A percentile compares a stretch with the other conserved stretches of the same genome.
These are phyloP conservation scores for Typhlichthys subterraneus DNA, from an alignment of 2,797 vertebrate species.

Conservation along the genomic window DNA sequence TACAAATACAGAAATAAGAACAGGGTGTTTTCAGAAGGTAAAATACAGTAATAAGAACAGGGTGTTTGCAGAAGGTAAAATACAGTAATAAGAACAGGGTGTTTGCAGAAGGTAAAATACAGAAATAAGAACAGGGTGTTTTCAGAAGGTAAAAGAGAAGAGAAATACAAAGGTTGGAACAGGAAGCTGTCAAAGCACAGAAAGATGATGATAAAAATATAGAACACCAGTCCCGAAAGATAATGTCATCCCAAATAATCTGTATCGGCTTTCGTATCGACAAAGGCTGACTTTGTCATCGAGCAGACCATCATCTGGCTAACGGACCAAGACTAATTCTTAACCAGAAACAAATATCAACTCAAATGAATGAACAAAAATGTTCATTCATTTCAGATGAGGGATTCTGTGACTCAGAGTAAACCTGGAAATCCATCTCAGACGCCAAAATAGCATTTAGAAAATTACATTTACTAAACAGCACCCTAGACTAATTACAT, in stretches of 20 bases:
- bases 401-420: conserved; percentile 16
- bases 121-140: not conserved
- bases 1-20: not conserved
- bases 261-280: conserved; percentile 6
- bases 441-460: conserved; percentile 1
- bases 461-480: not conserved
- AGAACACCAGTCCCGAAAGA: not conserved
- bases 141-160: no score
- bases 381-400: not conserved
- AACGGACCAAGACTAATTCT: not conserved
- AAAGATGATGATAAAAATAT: not conserved
- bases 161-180: not conserved
- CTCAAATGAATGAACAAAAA: conserved; percentile 14
- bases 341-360: not conserved
- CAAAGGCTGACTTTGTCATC: not conserved
- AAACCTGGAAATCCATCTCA: conserved; percentile 11
- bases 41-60: no score
- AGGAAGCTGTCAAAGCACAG: no score
- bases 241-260: conserved; percentile 3
- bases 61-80: no score
- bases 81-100: no score
- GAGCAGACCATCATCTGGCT: not conserved
- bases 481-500: not conserved
- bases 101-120: no score
- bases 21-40: no score